These are phyloP conservation scores for Taenaris catops DNA, from an alignment of 2,888 invertebrate species.

Conservation along the genomic window DNA sequence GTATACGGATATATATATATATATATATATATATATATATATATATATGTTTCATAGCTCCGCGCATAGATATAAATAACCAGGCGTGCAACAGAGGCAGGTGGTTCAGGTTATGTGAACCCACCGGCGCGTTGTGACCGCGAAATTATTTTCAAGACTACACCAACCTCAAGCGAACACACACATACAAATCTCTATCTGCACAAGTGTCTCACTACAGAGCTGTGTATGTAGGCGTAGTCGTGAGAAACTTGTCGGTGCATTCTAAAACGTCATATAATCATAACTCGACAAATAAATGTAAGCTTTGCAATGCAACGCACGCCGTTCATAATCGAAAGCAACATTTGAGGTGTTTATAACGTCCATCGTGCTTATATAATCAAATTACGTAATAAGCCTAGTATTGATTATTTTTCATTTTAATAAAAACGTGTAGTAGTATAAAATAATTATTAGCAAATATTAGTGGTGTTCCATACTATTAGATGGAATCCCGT, in stretches of 20 bases:
- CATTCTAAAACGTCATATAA: slow-evolving; percentile 40
- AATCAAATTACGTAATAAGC: too few relatives aligned
- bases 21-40: too few relatives aligned
- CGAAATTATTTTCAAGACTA: slow-evolving; percentile 80
- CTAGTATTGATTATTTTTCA: too few relatives aligned
- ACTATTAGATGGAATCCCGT: too few relatives aligned
- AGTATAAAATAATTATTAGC: too few relatives aligned
- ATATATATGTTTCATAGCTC: slow-evolving; percentile 53
- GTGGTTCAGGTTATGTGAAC: slow-evolving; percentile 75
- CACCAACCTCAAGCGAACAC: slow-evolving; percentile 64
- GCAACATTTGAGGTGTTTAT: slow-evolving; percentile 46
- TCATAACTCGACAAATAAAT: slow-evolving; percentile 31
- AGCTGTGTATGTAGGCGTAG: slow-evolving; percentile 60
- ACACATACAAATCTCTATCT: slow-evolving; percentile 39
- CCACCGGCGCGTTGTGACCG: slow-evolving; percentile 72
- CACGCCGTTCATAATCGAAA: slow-evolving; percentile 32
- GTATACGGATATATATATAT: too few relatives aligned
- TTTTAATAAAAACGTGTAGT: too few relatives aligned
- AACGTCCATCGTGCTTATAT: slow-evolving; percentile 34
- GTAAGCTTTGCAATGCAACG: slow-evolving; percentile 33
- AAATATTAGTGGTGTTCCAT: too few relatives aligned
- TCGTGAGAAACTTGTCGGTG: slow-evolving; percentile 72
- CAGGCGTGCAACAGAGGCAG: slow-evolving; percentile 74
- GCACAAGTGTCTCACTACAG: slow-evolving; percentile 65
- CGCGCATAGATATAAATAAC: slow-evolving; percentile 75